These are phyloP conservation scores for Varanus komodoensis DNA, from an alignment of 2,113 vertebrate genomes.

Conservation along the genomic window DNA sequence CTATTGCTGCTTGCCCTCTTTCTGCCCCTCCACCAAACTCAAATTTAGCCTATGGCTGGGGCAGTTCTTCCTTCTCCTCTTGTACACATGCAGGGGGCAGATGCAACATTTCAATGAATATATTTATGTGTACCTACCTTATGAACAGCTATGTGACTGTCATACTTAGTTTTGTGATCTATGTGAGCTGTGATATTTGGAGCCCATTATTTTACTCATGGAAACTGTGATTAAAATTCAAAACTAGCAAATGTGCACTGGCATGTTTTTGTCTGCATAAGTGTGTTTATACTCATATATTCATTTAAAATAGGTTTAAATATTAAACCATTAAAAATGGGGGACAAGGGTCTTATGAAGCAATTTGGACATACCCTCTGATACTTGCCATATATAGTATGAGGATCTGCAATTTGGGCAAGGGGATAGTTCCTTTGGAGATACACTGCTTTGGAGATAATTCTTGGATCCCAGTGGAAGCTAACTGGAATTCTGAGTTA, in stretches of 20 bases:
- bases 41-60: neutral
- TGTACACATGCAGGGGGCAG: neutral
- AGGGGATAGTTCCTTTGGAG: no score
- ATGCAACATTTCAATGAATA: no score
- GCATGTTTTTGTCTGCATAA: neutral
- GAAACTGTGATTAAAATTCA: neutral
- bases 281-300: neutral
- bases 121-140: neutral
- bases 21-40: no score
- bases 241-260: neutral
- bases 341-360: neutral
- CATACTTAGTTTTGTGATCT: neutral
- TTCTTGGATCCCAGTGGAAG: neutral
- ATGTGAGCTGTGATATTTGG: neutral
- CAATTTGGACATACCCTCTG: neutral
- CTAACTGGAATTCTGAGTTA: neutral
- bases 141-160: neutral
- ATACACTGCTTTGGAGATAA: neutral
- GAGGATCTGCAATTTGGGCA: neutral
- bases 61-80: neutral
- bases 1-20: no score
- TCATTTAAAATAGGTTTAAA: neutral
- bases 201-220: neutral
- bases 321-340: neutral
- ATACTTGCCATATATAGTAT: neutral